Evolutionary conservation across 2,888 invertebrate species (phyloP), one percentile per base, ranked within the genome.

Genomic region (Dasysyrphus tricinctus): DNA sequence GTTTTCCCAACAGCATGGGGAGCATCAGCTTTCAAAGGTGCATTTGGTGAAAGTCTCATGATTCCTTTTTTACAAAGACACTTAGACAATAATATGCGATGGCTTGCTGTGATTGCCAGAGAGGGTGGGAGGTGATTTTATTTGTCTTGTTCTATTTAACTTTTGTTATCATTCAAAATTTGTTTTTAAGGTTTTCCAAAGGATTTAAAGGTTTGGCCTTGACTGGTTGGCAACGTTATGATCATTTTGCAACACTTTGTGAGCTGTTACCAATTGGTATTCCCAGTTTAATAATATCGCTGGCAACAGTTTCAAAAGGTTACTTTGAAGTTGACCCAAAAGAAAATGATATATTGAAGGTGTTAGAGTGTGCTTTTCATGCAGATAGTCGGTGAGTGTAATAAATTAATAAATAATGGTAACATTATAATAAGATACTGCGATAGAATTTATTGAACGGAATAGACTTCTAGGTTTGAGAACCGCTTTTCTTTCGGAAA

Each of bases 1-100:
- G 94, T 95, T 11, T 96, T 96, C 89, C 94, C 94, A 5, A 94
- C 94, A 0, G 94, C 95, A 9, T 96, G 96, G 96, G 94, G 95
- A 3, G 96, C 96, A 2, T 95, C 95, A 4, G 96, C 96, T 0
- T 96, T 95, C 90, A 96, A 96, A 91, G 96, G 96, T 1, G 96
- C 96, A 5, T 96, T 96, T 88, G 96, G 96, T 0, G 96, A 96
- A 91, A 95, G 95, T 3, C 89, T 95, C 59, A 94, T 94, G 88
- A 93, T 96, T 80, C 95, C 96, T 6, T 95, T 95, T 80, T 93
- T 95, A 16, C 94, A 94, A 88, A 93, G 95, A 61, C 96, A 96
- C 91, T 92, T 96, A 69, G 95, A 96, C 90, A 96, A 96, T 90
- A 95, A 95, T 89, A 92, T 95, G 82, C 93, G 95, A 67, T 96